phyloP scores from a whole-genome alignment of 1,140 invertebrate genomes.

The Drosophila sp. region DNA sequence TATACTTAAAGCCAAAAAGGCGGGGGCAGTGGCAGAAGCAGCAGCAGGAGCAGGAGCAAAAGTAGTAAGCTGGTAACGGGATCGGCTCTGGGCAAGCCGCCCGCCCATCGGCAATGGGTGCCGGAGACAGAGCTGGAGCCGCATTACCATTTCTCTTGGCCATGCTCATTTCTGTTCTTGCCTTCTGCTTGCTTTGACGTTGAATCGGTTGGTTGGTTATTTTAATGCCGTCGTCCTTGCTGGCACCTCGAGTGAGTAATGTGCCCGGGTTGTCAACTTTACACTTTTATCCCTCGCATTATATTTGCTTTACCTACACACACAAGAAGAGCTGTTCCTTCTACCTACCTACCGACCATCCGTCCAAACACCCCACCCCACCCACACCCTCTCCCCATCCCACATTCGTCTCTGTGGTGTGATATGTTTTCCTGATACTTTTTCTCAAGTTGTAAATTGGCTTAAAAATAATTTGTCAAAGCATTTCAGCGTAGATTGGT shows the following conservation, averaged over 20 bases:
- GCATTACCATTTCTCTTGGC: constrained; percentile 79
- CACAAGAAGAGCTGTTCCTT: constrained; percentile 12
- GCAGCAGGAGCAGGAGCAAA: neutral
- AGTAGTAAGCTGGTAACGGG: constrained; percentile 9
- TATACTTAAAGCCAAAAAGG: constrained; percentile 6
- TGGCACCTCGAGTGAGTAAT: constrained; percentile 79
- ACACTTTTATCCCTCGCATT: constrained; percentile 80
- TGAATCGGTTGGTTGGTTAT: constrained; percentile 79
- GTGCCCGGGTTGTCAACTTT: constrained; percentile 80
- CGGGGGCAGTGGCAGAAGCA: neutral
- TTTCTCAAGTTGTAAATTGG: constrained; percentile 82
- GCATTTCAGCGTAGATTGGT: constrained; percentile 63
- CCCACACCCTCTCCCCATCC: neutral
- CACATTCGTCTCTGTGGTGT: constrained; percentile 42
- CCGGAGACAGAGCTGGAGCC: constrained; percentile 8
- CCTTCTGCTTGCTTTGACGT: constrained; percentile 67
- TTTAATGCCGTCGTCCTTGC: constrained; percentile 65
- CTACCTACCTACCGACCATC: neutral
- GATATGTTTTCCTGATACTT: constrained; percentile 79
- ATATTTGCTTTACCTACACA: constrained; percentile 78
- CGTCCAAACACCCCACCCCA: neutral
- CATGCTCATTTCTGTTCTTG: constrained; percentile 63
- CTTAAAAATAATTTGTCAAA: constrained; percentile 83
- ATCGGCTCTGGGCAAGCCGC: constrained; percentile 44
- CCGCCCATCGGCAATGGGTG: neutral